Evolutionary conservation across 2,797 vertebrate genomes (phyloP), one percentile per base, ranked within the genome.

Genomic region (Chromis chromis): DNA sequence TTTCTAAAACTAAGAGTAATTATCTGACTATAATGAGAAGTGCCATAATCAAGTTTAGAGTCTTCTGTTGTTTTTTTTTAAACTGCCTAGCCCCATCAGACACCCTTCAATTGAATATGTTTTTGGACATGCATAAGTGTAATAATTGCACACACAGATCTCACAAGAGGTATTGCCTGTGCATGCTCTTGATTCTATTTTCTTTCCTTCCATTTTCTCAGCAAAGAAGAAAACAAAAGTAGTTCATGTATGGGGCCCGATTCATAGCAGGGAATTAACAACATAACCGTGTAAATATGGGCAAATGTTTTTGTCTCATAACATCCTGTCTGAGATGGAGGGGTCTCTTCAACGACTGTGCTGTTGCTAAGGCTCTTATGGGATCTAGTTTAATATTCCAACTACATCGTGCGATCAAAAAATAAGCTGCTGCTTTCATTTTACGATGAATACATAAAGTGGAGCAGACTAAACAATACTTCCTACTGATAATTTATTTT

Each of bases 351-450:
- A 73, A 74, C 24, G 17, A 57, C 53, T 63, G 58, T 76, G 52
- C 65, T 70, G 60, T 74, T 81, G 79, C 77, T 54, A 50, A 76
- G 55, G 76, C 69, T 84, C 71, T 77, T 81, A 65, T 69, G 67
- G 33, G 73, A 75, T 78, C 49, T 39, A 33, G 52, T 84, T 88
- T 76, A 70, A 72, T 69, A 73, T 76, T 85, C 40, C 6, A 67
- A 65, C 48, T 67, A 55, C 46, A 64, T 60, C 40, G 12, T 65
- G 57, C 44, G 55, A 53, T 72, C 6, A 58, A 3, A 77, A 55
- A 70, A 61, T 28, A 49, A 70, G 19, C 67, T 31, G 31, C 55
- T 68, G 31, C 33, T 14, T 70, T 84, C 54, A 6, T 57, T 76
- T 61, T 66, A 40, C 48, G 25, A 44, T 50, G 40, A 65, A 58